Percentiles rank a stretch among this genome's conserved stretches.
Conservation (phyloP, 2,888 invertebrate species). For the Adelognathus sp. region DNA sequence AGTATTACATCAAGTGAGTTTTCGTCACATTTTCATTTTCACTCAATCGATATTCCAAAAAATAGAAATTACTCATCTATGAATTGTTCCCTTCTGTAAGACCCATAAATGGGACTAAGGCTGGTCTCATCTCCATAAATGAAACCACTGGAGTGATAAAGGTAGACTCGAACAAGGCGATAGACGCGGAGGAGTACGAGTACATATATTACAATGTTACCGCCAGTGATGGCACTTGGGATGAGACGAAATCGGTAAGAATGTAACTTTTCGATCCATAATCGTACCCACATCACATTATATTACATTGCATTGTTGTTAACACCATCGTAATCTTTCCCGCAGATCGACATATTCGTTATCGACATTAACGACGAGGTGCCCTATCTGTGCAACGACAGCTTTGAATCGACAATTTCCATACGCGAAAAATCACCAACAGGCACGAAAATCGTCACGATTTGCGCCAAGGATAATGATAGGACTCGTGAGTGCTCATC, state of each 20-base stretch:
- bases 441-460: conserved; percentile 79
- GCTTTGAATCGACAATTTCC: conserved; percentile 76
- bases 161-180: conserved; percentile 80
- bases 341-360: conserved; percentile 83
- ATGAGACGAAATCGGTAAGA: conserved; percentile 68
- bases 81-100: conserved; percentile 71
- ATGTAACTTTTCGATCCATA: neutral
- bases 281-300: neutral
- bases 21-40: neutral
- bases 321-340: too few relatives aligned
- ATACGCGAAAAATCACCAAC: conserved; percentile 82
- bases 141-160: conserved; percentile 82
- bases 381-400: conserved; percentile 77
- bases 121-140: conserved; percentile 82
- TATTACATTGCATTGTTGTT: neutral
- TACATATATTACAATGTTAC: conserved; percentile 83
- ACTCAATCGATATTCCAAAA: neutral
- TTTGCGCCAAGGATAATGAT: conserved; percentile 83
- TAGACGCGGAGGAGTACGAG: conserved; percentile 82
- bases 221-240: conserved; percentile 82
- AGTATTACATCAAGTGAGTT: conserved; percentile 83
- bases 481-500: conserved; percentile 83
- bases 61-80: neutral
- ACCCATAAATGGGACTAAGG: conserved; percentile 80
- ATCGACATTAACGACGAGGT: conserved; percentile 85